Conservation (phyloP, 2,797 vertebrate species). For the Galago senegalensis region DNA sequence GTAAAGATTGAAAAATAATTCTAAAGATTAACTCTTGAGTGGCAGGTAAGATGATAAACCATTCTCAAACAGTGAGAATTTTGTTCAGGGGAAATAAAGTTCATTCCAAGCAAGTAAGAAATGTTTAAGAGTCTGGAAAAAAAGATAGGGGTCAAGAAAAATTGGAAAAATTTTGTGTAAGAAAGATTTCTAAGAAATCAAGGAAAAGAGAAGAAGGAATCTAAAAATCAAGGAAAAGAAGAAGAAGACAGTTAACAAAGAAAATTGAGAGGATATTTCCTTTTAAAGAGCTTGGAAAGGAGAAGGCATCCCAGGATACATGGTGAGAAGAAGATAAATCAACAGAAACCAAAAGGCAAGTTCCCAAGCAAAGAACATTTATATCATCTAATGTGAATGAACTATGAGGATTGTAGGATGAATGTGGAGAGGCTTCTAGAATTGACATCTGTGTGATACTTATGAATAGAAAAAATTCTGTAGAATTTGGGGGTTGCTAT, state of each 20-base stretch:
- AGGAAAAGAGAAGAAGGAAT: neutral
- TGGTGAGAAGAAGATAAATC: neutral
- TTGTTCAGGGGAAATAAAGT: constrained; percentile 56
- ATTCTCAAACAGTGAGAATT: constrained; percentile 48
- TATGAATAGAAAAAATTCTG: neutral
- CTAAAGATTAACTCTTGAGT: constrained; percentile 58
- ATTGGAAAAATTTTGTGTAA: constrained; percentile 1
- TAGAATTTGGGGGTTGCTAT: neutral
- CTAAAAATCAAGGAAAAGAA: neutral
- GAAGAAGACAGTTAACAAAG: neutral
- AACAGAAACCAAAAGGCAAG: neutral
- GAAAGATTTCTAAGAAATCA: constrained; percentile 43
- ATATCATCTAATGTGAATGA: neutral
- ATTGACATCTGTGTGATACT: neutral
- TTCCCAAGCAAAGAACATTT: neutral
- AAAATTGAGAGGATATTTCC: constrained; percentile 5
- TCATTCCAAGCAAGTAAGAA: constrained; percentile 49
- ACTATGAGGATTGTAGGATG: neutral
- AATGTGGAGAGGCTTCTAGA: neutral
- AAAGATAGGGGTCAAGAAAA: neutral
- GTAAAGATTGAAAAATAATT: constrained; percentile 53
- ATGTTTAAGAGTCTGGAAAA: constrained; percentile 25
- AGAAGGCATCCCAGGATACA: constrained; percentile 10
- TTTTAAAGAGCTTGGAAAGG: neutral
- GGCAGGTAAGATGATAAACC: constrained; percentile 44